Evolutionary conservation across 2,113 vertebrate species (phyloP).

Genomic region (western clawed frog (Xenopus tropicalis)): DNA sequence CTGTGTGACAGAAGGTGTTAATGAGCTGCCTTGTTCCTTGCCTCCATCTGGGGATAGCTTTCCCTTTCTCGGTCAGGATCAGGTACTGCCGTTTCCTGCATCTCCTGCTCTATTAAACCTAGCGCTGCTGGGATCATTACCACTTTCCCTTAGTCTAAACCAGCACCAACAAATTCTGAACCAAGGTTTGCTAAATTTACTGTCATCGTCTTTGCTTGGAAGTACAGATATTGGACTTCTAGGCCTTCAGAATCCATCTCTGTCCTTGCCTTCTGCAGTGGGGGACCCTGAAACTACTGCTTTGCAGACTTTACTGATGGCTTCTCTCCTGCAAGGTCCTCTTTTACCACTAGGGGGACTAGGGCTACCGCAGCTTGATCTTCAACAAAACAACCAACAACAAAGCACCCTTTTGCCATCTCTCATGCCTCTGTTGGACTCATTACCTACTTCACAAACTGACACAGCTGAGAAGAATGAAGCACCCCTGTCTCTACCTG

Average conservation of each 20-base stretch:
- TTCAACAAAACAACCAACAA: constrained; percentile 67
- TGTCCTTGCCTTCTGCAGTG: constrained; percentile 45
- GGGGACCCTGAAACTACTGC: constrained; percentile 23
- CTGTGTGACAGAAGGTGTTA: constrained; percentile 36
- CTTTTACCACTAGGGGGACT: constrained; percentile 66
- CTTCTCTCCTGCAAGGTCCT: constrained; percentile 69
- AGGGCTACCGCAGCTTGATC: constrained; percentile 65
- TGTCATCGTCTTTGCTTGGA: constrained; percentile 56
- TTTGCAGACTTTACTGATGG: constrained; percentile 56
- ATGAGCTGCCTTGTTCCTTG: constrained; percentile 48
- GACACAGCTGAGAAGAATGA: constrained; percentile 53
- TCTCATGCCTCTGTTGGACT: constrained; percentile 70
- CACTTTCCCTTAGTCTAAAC: constrained; percentile 65
- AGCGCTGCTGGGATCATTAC: constrained; percentile 67
- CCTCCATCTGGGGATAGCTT: constrained; percentile 68
- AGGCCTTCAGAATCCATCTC: constrained; percentile 53
- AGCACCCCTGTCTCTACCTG: constrained; percentile 51
- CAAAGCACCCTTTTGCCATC: constrained; percentile 66
- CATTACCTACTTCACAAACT: constrained; percentile 49
- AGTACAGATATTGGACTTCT: constrained; percentile 63
- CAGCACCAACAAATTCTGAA: constrained; percentile 59
- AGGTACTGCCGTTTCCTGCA: constrained; percentile 70
- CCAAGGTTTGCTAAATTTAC: constrained; percentile 60
- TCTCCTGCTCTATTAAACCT: constrained; percentile 65
- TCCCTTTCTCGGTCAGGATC: constrained; percentile 73